Evolutionary conservation across 2,888 invertebrate species (phyloP).

Genomic region (Iselma pallidipennis): DNA sequence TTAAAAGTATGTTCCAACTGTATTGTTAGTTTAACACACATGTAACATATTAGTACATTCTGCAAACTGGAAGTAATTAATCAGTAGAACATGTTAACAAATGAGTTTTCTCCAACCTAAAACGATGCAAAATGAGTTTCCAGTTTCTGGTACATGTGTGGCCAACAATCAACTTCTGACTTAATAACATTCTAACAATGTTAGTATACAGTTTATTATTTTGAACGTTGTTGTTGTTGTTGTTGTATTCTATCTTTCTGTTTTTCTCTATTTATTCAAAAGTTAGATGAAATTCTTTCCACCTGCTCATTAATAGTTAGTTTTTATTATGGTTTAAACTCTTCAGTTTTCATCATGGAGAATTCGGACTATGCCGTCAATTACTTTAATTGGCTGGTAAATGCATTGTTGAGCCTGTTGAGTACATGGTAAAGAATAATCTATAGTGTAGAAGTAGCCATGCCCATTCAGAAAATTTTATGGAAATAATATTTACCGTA

Average conservation of each 20-base stretch:
- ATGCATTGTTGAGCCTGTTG: background rate
- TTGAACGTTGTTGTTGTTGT: background rate
- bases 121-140: constrained; percentile 42
- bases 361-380: background rate
- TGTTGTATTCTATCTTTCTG: too few relatives aligned
- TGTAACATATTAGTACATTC: constrained; percentile 37
- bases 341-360: background rate
- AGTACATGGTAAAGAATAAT: background rate
- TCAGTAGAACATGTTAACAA: constrained; percentile 44
- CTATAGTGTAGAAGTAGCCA: constrained; percentile 3
- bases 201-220: background rate
- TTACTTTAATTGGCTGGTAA: background rate
- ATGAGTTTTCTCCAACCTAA: constrained; percentile 41
- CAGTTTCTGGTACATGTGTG: constrained; percentile 35
- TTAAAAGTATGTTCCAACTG: too few relatives aligned
- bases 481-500: constrained; percentile 12
- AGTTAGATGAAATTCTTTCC: too few relatives aligned
- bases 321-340: too few relatives aligned
- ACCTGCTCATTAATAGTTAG: too few relatives aligned
- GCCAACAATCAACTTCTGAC: constrained; percentile 34
- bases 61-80: constrained; percentile 43
- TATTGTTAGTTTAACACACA: constrained; percentile 18
- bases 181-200: constrained; percentile 14
- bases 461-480: constrained; percentile 11
- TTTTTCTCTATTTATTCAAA: too few relatives aligned